phyloP scores from a whole-genome alignment of 2,888 invertebrate genomes.

The Belgica antarctica region DNA sequence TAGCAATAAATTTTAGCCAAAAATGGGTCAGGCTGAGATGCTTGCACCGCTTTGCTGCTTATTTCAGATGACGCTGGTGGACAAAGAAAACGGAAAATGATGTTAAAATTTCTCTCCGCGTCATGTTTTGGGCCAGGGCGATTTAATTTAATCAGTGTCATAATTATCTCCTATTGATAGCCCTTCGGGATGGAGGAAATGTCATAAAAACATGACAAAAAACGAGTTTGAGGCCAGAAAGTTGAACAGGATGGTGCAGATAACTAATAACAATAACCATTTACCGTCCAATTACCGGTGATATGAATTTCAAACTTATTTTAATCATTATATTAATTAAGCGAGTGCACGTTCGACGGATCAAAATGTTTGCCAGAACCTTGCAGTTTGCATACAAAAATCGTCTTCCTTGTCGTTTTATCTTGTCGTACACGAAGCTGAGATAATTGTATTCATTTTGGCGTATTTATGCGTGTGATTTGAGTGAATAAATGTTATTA shows the following conservation, averaged over 20 bases:
- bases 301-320: constrained; percentile 9
- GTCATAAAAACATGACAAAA: neutral
- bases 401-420: too few relatives aligned
- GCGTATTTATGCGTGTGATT: too few relatives aligned
- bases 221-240: neutral
- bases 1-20: constrained; percentile 32
- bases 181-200: neutral
- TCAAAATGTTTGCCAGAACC: too few relatives aligned
- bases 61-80: neutral
- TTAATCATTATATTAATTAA: constrained; percentile 40
- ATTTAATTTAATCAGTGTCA: constrained; percentile 43
- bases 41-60: neutral
- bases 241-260: neutral
- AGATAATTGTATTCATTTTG: too few relatives aligned
- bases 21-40: constrained; percentile 26
- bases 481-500: too few relatives aligned
- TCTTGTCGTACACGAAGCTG: too few relatives aligned
- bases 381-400: too few relatives aligned
- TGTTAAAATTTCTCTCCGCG: neutral
- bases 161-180: constrained; percentile 28
- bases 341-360: too few relatives aligned
- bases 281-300: constrained; percentile 28
- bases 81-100: neutral
- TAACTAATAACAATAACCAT: constrained; percentile 38
- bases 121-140: neutral